phyloP scores from a whole-genome alignment of 2,797 vertebrate species.

The Numenius phaeopus region DNA sequence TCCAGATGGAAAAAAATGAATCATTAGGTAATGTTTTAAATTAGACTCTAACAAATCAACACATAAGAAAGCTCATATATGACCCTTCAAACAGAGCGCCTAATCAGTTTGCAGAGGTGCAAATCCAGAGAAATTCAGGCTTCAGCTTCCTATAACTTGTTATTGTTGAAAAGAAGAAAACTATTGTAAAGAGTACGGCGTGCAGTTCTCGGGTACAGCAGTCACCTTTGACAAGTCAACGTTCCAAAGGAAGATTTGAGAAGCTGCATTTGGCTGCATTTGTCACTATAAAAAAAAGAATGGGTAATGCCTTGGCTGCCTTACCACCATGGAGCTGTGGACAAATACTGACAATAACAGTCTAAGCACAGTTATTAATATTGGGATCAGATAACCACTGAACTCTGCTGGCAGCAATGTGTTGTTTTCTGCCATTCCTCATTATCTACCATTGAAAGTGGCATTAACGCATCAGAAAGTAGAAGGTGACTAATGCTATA shows the following conservation, averaged over 20 bases:
- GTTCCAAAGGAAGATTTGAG: neutral
- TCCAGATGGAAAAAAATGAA: neutral
- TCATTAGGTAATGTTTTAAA: neutral
- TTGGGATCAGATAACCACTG: neutral
- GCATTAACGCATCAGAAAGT: neutral
- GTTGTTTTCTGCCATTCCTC: constrained; percentile 1
- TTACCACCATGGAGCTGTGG: neutral
- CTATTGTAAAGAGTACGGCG: neutral
- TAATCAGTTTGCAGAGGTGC: neutral
- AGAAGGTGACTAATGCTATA: neutral
- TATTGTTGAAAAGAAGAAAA: neutral
- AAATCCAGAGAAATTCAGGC: neutral
- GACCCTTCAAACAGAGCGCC: neutral
- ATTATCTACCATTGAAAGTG: neutral
- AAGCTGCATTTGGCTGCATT: neutral
- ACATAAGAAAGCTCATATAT: neutral
- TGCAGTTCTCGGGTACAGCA: fast-evolving
- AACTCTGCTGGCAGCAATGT: neutral
- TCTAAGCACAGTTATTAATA: neutral
- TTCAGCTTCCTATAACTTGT: neutral
- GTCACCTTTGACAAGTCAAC: neutral
- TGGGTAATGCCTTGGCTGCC: neutral
- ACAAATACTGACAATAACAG: neutral
- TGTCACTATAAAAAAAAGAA: neutral
- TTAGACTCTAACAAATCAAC: neutral